These are phyloP conservation scores for Leptonema lineaticorne DNA, from an alignment of 1,140 invertebrate genomes.

Conservation along the genomic window DNA sequence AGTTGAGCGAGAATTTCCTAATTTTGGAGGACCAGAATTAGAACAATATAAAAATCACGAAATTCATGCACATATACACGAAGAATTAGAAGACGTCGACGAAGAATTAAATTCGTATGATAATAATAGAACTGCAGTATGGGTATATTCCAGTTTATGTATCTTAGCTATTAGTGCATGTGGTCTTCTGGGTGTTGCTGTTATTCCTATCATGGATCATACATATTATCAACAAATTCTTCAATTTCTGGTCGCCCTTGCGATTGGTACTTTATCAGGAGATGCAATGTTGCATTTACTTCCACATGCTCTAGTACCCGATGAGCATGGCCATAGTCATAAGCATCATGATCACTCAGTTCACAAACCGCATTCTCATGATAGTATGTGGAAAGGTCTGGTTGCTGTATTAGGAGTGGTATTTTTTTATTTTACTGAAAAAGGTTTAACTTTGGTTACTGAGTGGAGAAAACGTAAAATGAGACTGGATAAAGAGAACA, in stretches of 20 bases:
- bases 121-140: slow-evolving; percentile 62
- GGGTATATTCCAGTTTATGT: slow-evolving; percentile 78
- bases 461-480: slow-evolving; percentile 73
- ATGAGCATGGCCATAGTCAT: slow-evolving; percentile 53
- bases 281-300: slow-evolving; percentile 91
- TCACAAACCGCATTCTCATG: slow-evolving; percentile 53
- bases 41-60: slow-evolving; percentile 18
- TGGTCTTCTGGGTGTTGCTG: slow-evolving; percentile 77
- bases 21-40: slow-evolving; percentile 31
- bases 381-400: slow-evolving; percentile 81
- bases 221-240: slow-evolving; percentile 86
- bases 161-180: slow-evolving; percentile 82
- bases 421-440: slow-evolving; percentile 86
- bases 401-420: slow-evolving; percentile 79
- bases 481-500: slow-evolving; percentile 60
- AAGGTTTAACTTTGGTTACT: slow-evolving; percentile 74
- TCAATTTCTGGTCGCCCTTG: slow-evolving; percentile 89
- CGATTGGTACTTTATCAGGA: slow-evolving; percentile 86
- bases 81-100: not conserved
- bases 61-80: not conserved
- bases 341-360: slow-evolving; percentile 47
- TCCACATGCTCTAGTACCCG: slow-evolving; percentile 75
- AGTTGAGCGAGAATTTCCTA: slow-evolving; percentile 47
- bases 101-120: slow-evolving; percentile 38
- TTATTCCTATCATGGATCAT: slow-evolving; percentile 88